Base-by-base conservation (phyloP, 2,888 invertebrate genomes). In the Oligia latruncula region DNA sequence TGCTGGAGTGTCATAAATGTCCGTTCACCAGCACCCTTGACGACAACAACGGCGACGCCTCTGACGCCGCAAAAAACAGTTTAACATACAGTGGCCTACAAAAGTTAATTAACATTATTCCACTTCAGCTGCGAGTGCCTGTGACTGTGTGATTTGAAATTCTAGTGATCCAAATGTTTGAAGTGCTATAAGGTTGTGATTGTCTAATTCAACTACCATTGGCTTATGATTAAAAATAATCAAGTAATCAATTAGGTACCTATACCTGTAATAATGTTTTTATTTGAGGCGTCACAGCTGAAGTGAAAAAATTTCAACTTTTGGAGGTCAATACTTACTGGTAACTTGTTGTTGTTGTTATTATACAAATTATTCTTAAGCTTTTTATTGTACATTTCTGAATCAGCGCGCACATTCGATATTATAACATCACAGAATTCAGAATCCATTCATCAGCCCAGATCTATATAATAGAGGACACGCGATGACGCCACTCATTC, bases 401-500 rank as follows among this genome's bases (percentile, higher is more conserved):
- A 49, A 60, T 68, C 23, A 8, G 4, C 52, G 4, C 17, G 52
- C 52, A 20, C 52, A 6, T n/a, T 49, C 20, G 6, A 40, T 5
- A 40, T 40, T 40, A 40, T 35, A 62, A 49, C 35, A 52, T 52
- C 29, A 43, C 17, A 46, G 49, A 49, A 71, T 55, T 55, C 58
- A 46, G 60, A 40, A 65, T 40, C 46, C 55, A 64, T 65, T 79
- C 55, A 65, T 55, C 79, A 66, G 20, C n/a, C 49, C 40, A 15
- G 2, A 62, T 71, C 11, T 71, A 71, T 29, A 29, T 29, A 29
- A 29, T 64, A 64, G 55, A 55, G 3, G 40, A 29, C 77, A 35
- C 13, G 55, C 65, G 78, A 77, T 82, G 82, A 79, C 55, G 55
- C 64, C 17, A 5, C n/a, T 72, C 82, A 82, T 81, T 79, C 72